Evolutionary conservation across 30 jellyfish, hydroid and myxozoan genomes (phyloP), one percentile per base, ranked within the genome.

Genomic region (Aurelia sp.): DNA sequence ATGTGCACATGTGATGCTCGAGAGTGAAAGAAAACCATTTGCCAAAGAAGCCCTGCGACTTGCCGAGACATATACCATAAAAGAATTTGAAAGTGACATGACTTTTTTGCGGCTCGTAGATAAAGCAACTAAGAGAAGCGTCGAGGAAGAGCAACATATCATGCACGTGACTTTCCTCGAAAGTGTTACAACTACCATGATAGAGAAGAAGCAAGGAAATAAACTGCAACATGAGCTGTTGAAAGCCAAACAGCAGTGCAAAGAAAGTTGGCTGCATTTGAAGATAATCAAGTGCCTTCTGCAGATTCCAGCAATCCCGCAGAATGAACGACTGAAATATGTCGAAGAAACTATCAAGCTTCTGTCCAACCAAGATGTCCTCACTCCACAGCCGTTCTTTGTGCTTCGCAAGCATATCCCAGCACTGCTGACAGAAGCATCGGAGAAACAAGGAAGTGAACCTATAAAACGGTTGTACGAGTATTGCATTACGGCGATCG

Each of bases 81-180:
- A 44, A 44, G 82, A 4, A 19, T 18, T 19, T 4, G 55, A 6
- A 72, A 22, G 15, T 4, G 82, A 47, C 30, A 47, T 16, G 30
- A 11, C 16, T 8, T 6, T 13, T 6, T 71, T 72, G 17, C 19
- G 20, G 44, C 17, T 16, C 6, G 69, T 72, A 59, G 22, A 22
- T 13, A n/a, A 72, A 15, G 7, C 67, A 72, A 16, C 55, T 44
- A 20, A 44, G 35, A 41, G 35, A 0, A 72, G 69, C 27, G n/a
- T 31, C 4, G 82, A 47, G 69, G 82, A 13, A 22, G 70, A 72
- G 69, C 6, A 48, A 11, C 22, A 40, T 44, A 72, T 72, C 21
- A 64, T 72, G 18, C 20, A 72, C 35, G 82, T 52, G 21, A 72
- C 70, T 18, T 72, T 72, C 33, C 82, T 72, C 17, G 82, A 72